phyloP scores from a whole-genome alignment of 2,888 invertebrate species.

The Pollenia labialis region DNA sequence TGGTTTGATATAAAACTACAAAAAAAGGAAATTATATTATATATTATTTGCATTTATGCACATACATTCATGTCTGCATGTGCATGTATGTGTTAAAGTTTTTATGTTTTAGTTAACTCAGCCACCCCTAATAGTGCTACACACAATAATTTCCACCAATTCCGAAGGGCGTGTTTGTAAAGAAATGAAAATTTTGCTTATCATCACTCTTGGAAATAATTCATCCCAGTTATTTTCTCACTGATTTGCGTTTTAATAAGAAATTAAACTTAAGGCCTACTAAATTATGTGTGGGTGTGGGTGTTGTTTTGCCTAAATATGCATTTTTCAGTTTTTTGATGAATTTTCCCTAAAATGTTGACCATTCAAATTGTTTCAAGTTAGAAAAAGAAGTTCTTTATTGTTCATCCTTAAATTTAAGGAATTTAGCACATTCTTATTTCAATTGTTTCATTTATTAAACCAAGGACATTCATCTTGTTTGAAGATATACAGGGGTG shows the following conservation, averaged over 20 bases:
- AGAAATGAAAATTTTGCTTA: conserved; percentile 24
- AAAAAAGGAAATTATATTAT: conserved; percentile 37
- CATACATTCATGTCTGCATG: not conserved
- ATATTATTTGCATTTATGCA: not conserved
- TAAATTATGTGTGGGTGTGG: not conserved
- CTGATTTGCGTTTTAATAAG: conserved; percentile 61
- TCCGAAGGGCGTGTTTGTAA: conserved; percentile 32
- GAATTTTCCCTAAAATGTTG: no score
- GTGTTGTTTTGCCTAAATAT: not conserved
- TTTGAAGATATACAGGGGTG: no score
- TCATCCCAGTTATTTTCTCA: conserved; percentile 39
- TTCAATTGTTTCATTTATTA: no score
- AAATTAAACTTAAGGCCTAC: conserved; percentile 32
- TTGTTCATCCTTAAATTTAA: no score
- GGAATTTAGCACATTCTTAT: no score
- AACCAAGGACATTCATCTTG: no score
- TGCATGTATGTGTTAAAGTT: not conserved
- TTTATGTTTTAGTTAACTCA: conserved; percentile 3
- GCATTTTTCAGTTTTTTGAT: not conserved
- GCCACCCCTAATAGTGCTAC: conserved; percentile 40
- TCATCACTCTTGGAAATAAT: conserved; percentile 4
- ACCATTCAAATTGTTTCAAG: no score
- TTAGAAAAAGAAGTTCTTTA: no score
- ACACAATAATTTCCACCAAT: conserved; percentile 9
- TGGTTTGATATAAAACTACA: not conserved